Base-by-base conservation (phyloP, 2,797 vertebrate species). In the Poecilia wingei region DNA sequence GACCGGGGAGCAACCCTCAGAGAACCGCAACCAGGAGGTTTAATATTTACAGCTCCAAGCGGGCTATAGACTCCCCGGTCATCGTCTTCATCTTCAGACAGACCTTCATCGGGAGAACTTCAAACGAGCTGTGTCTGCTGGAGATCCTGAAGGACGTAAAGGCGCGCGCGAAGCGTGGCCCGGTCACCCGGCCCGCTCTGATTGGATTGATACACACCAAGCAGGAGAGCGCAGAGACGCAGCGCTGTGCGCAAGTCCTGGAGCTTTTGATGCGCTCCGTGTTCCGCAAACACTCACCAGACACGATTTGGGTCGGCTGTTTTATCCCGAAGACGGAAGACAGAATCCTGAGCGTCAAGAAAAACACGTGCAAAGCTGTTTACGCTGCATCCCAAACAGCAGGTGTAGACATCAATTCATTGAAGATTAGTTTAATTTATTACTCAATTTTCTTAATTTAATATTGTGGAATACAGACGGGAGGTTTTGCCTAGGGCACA, bases 101-200 rank as follows among this genome's bases (percentile, higher is more conserved):
- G 66, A 87, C 88, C 5, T 96, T 95, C 53, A 25, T 95, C 31
- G 69, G 72, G 66, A 57, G 75, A 1, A 55, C 14, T 0, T 68
- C 80, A 4, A 94, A 93, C 81, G 57, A 79, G 0, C 18, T 33
- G 45, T 88, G 86, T 72, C 6, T 95, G 4, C 91, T 87, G n/a
- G 95, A 95, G 82, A 96, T 96, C 43, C 36, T 96, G 39, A 96
- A 94, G 79, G 96, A 96, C 68, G 90, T 96, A 1, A 91, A 86
- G 77, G 89, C 87, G 13, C 95, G 96, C 1, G 92, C 93, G 2
- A 94, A 88, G 84, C 89, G 83, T 10, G 86, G 88, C 45, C 51
- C 64, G 3, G 64, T 76, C 28, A 14, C 69, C 25, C 75, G 73
- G 0, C 95, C 95, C 1, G 96, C 95, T 64, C 81, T 96, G 81